Base-by-base conservation (phyloP, 2,797 vertebrate species). In the Chanos chanos region DNA sequence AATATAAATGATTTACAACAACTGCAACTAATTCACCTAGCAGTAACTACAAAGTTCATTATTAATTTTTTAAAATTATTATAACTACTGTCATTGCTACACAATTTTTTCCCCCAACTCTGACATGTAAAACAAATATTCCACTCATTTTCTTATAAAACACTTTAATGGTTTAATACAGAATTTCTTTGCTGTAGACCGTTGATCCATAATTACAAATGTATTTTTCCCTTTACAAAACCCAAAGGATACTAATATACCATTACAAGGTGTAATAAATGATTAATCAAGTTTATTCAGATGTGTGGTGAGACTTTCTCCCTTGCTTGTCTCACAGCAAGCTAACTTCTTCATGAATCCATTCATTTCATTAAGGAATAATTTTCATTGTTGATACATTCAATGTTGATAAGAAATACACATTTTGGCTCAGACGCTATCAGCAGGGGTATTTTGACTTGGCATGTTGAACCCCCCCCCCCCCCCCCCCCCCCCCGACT, bases 201-300 rank as follows among this genome's bases (percentile, higher is more conserved):
- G 50, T 19, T 21, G 25, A 4, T 7, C 48, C 48, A 31, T 50
- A 50, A 31, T 50, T 50, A n/a, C 18, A 50, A 33, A 24, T 27
- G 21, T 22, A 5, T 44, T 59, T 59, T 49, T n/a, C 15, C 48
- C 16, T 31, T 58, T 50, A 51, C 39, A 56, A 19, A 63, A 4
- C 40, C 24, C 9, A 51, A 55, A 63, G 69, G 43, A 58, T 47
- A 58, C 39, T 63, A 58, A 63, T 69, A 48, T 69, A 33, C 25
- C 47, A 27, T 36, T 53, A 49, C 47, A 39, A 69, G 39, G 69
- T 27, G 60, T 59, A 13, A 48, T 65, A 65, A 61, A 65, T 65
- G 57, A 65, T 61, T 64, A 53, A 70, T 54, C 24, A 48, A 41
- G 64, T 70, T 55, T 61, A 64, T 64, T 45, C 55, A 34, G 61